Evolutionary conservation across 2,888 invertebrate genomes (phyloP).

Genomic region (Hedya salicella): DNA sequence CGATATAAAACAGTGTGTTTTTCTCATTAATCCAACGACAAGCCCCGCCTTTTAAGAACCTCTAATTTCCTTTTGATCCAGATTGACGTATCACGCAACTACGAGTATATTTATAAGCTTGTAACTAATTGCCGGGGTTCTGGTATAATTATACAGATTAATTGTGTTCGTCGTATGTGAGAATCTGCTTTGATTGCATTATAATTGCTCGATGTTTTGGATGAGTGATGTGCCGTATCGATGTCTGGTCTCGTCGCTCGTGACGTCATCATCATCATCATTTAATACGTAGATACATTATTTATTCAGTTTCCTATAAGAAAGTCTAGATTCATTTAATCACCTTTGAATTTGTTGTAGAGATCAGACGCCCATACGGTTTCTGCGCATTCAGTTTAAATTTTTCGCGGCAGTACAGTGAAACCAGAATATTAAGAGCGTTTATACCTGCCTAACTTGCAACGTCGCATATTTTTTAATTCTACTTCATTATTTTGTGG

Average conservation of each 20-base stretch:
- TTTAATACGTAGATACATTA: too few relatives aligned
- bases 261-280: conserved; percentile 7
- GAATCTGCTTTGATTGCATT: conserved; percentile 73
- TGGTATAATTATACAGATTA: conserved; percentile 71
- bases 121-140: conserved; percentile 54
- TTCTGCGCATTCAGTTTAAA: too few relatives aligned
- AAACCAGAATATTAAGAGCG: too few relatives aligned
- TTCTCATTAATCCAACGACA: conserved; percentile 29
- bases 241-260: conserved; percentile 19
- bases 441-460: too few relatives aligned
- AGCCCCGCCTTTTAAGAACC: conserved; percentile 24
- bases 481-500: too few relatives aligned
- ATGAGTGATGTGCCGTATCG: conserved; percentile 46
- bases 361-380: too few relatives aligned
- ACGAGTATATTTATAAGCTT: conserved; percentile 41
- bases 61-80: conserved; percentile 32
- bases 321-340: too few relatives aligned
- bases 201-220: conserved; percentile 71
- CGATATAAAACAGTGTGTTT: conserved; percentile 13
- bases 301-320: too few relatives aligned
- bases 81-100: conserved; percentile 45
- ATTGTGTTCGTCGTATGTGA: conserved; percentile 60
- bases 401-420: too few relatives aligned
- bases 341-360: too few relatives aligned
- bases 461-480: too few relatives aligned